Evolutionary conservation across 1,140 invertebrate genomes (phyloP).

Genomic region (Plectrocnemia conspersa): DNA sequence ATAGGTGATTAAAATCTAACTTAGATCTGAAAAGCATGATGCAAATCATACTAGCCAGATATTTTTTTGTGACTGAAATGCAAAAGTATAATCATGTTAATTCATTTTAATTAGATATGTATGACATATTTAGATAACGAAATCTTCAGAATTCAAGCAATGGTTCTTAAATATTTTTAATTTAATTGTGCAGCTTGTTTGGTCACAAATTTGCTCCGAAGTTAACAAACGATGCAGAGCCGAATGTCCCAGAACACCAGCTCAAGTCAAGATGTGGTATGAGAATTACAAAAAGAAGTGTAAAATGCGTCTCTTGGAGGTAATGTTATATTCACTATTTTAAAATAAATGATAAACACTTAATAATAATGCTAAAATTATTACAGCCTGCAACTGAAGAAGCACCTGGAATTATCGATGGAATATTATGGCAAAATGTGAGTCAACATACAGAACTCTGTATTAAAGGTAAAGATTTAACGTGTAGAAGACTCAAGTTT

Average conservation of each 20-base stretch:
- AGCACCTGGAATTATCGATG: constrained; percentile 40
- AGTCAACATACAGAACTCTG: constrained; percentile 24
- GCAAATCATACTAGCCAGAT: too few species aligned
- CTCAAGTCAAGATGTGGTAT: constrained; percentile 54
- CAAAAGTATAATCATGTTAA: too few species aligned
- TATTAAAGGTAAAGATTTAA: constrained; percentile 28
- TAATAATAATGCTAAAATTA: constrained; percentile 10
- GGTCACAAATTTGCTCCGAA: constrained; percentile 51
- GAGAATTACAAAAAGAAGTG: constrained; percentile 53
- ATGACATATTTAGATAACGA: too few species aligned
- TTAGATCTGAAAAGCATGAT: too few species aligned
- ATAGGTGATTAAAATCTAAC: too few species aligned
- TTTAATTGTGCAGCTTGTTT: constrained; percentile 43
- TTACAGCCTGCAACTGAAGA: constrained; percentile 39
- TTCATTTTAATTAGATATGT: too few species aligned
- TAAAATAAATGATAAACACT: background rate
- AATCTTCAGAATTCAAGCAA: too few species aligned
- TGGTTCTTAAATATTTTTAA: too few species aligned
- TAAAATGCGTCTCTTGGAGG: constrained; percentile 50
- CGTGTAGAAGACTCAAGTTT: too few species aligned
- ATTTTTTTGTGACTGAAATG: too few species aligned
- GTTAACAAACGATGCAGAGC: constrained; percentile 50
- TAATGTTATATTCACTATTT: constrained; percentile 13
- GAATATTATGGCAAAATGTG: constrained; percentile 43
- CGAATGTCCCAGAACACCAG: constrained; percentile 48